Base-by-base conservation (phyloP, 2,888 invertebrate species). In the Yponomeuta plumbellus region DNA sequence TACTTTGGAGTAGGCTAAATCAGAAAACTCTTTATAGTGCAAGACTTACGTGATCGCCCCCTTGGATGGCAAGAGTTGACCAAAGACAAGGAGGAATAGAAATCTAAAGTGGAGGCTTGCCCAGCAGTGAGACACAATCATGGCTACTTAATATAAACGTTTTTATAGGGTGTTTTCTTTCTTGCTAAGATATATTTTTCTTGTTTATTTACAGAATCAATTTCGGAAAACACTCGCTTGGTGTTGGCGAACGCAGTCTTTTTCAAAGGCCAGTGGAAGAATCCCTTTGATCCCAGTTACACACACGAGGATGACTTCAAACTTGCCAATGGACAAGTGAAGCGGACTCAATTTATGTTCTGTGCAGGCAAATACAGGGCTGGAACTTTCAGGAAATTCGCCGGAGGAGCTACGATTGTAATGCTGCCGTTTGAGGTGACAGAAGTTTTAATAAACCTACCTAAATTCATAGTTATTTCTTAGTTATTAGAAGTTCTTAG, bases 191-290 rank as follows among this genome's bases (percentile, higher is more conserved):
- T 34, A 34, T 6, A 5, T 34, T 34, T 34, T 34, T 26, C 2
- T 26, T 26, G n/a, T n/a, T n/a, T 4, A 34, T 34, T 34, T 34
- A 6, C 6, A 93, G 93, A 86, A 70, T 78, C 92, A 11, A 68
- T 94, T 2, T 78, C 86, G 23, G 80, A 88, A 17, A 91, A 92
- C 0, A 85, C 93, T 10, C 91, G 93, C 70, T 79, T 96, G 82
- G 79, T 95, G 8, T 76, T 95, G 44, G 88, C 93, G 6, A 96
- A 95, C 74, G 94, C 94, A 2, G 83, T 96, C 23, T 95, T 93
- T 82, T 96, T 95, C 89, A 95, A 95, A 80, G 95, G 95, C 0
- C 76, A 92, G 0, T 96, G 96, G 96, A 84, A 92, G 26, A 84
- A 91, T 56, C 92, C 92, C 64, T 97, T 96, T 76, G 87, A 92